Evolutionary conservation across 1,140 invertebrate genomes (phyloP).

Genomic region (Piezodorus guildinii): DNA sequence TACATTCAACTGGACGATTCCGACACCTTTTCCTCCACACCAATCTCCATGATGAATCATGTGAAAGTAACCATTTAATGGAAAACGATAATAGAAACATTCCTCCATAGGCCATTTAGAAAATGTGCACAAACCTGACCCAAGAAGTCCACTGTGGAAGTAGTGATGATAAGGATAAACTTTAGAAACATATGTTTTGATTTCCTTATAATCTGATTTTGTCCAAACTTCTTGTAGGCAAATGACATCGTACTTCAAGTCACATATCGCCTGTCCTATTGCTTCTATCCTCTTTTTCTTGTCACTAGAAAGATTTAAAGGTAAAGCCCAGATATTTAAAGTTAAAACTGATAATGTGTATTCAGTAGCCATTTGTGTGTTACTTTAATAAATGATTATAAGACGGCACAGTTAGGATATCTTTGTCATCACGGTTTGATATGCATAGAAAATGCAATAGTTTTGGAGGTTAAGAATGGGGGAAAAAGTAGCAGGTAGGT

Average conservation of each 20-base stretch:
- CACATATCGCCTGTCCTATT: slow-evolving; percentile 59
- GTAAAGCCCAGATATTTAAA: too few relatives aligned
- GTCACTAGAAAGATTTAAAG: slow-evolving; percentile 33
- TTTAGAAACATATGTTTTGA: slow-evolving; percentile 46
- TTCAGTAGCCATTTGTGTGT: too few relatives aligned
- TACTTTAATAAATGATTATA: too few relatives aligned
- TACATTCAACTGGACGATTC: slow-evolving; percentile 64
- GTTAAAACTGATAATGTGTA: too few relatives aligned
- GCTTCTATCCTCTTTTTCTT: slow-evolving; percentile 61
- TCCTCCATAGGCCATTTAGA: slow-evolving; percentile 78
- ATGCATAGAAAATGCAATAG: too few relatives aligned
- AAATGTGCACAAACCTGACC: slow-evolving; percentile 84
- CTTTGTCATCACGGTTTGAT: too few relatives aligned
- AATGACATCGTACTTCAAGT: slow-evolving; percentile 69
- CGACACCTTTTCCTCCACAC: slow-evolving; percentile 95
- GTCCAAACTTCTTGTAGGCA: slow-evolving; percentile 90
- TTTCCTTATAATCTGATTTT: slow-evolving; percentile 58
- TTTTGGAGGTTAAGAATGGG: too few relatives aligned
- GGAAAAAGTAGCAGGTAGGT: too few relatives aligned
- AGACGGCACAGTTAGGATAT: too few relatives aligned
- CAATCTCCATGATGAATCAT: slow-evolving; percentile 94
- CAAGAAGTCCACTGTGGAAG: slow-evolving; percentile 85
- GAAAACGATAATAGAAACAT: slow-evolving; percentile 82
- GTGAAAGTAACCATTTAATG: slow-evolving; percentile 93
- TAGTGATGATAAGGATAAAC: slow-evolving; percentile 79